These are phyloP conservation scores for Notamacropus eugenii DNA, from an alignment of 2,797 vertebrate species.

Conservation along the genomic window DNA sequence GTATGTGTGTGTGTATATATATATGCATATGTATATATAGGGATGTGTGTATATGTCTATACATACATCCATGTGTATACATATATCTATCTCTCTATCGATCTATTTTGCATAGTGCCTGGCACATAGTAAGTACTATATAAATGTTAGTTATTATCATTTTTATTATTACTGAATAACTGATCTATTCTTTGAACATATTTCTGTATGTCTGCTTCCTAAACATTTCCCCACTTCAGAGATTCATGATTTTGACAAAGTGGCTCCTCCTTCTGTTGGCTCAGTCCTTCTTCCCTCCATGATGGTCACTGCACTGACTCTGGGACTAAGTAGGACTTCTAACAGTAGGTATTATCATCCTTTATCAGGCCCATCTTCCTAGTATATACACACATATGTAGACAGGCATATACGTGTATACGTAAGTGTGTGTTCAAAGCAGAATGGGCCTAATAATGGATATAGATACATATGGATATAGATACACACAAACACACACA, in stretches of 20 bases:
- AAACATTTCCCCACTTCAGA: not conserved
- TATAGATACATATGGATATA: too few species aligned
- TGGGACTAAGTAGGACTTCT: not conserved
- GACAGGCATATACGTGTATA: not conserved
- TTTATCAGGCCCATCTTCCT: not conserved
- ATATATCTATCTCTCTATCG: too few species aligned
- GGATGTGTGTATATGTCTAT: too few species aligned
- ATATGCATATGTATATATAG: too few species aligned
- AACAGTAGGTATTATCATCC: not conserved
- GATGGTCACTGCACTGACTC: not conserved
- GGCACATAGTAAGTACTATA: not conserved
- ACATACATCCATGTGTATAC: too few species aligned
- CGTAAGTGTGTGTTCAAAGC: too few species aligned
- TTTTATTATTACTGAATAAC: not conserved
- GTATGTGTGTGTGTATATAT: fast-evolving
- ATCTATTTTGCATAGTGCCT: not conserved
- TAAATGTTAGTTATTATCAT: not conserved
- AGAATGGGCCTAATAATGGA: too few species aligned
- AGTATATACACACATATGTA: not conserved
- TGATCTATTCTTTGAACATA: not conserved
- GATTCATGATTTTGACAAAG: not conserved
- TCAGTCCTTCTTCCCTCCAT: not conserved
- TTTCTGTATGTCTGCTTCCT: not conserved
- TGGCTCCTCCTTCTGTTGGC: not conserved
- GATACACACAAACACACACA: too few species aligned